phyloP scores from a whole-genome alignment of 2,113 vertebrate species.

The Spea bombifrons region DNA sequence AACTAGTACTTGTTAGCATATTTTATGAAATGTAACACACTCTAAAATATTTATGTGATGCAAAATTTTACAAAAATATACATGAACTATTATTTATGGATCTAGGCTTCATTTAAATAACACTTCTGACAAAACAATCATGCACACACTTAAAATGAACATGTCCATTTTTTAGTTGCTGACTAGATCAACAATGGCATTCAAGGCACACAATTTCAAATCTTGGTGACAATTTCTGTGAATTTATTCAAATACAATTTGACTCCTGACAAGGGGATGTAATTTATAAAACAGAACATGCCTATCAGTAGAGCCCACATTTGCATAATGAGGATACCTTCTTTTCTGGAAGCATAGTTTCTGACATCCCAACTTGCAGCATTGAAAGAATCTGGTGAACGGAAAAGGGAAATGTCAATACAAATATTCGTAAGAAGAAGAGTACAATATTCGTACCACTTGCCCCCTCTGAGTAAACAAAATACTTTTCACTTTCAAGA shows the following conservation, averaged over 20 bases:
- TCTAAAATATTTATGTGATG: conserved; percentile 81
- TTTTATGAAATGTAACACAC: conserved; percentile 85
- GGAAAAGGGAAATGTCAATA: conserved; percentile 72
- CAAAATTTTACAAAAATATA: conserved; percentile 79
- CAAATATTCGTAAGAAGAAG: conserved; percentile 71
- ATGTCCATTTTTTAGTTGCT: conserved; percentile 78
- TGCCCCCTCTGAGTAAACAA: conserved; percentile 71
- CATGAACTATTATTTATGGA: conserved; percentile 73
- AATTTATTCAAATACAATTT: conserved; percentile 94
- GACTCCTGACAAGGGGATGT: conserved; percentile 93
- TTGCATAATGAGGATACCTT: conserved; percentile 94
- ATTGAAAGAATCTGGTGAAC: conserved; percentile 64
- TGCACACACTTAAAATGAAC: conserved; percentile 74
- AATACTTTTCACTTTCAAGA: conserved; percentile 70
- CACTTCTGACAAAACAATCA: conserved; percentile 85
- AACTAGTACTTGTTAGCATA: conserved; percentile 83
- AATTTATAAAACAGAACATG: conserved; percentile 93
- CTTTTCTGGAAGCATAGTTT: conserved; percentile 83
- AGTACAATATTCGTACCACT: conserved; percentile 72
- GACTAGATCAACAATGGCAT: conserved; percentile 85
- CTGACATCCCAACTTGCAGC: conserved; percentile 81
- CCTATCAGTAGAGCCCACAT: conserved; percentile 83
- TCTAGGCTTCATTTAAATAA: conserved; percentile 83
- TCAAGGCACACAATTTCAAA: conserved; percentile 78
- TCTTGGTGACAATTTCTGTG: conserved; percentile 87